Conservation (phyloP, 2,888 invertebrate species). For the Chymomyza amoena region DNA sequence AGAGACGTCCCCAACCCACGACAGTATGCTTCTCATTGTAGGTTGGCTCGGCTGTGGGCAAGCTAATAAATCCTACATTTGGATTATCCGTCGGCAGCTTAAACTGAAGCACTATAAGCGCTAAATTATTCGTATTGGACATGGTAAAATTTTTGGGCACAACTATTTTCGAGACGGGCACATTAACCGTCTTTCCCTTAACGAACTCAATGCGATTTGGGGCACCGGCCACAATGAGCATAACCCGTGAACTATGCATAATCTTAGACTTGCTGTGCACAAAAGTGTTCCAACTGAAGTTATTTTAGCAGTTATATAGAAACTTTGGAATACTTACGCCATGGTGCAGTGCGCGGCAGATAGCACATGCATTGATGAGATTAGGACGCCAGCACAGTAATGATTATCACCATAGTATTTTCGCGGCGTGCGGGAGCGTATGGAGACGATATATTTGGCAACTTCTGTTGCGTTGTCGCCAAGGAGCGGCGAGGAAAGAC, state of each 20-base stretch:
- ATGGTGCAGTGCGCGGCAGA: slow-evolving; percentile 53
- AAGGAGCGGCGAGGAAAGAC: slow-evolving; percentile 34
- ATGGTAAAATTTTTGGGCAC: slow-evolving; percentile 44
- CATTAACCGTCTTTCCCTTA: not conserved
- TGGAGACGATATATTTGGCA: slow-evolving; percentile 46
- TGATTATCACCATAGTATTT: slow-evolving; percentile 55
- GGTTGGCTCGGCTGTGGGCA: slow-evolving; percentile 22
- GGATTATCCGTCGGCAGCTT: slow-evolving; percentile 11
- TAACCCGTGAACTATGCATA: slow-evolving; percentile 23
- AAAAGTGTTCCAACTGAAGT: not conserved
- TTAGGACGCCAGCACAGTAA: slow-evolving; percentile 47
- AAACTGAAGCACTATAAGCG: slow-evolving; percentile 16
- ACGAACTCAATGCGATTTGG: slow-evolving; percentile 31
- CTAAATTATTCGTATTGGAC: slow-evolving; percentile 50
- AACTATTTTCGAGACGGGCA: slow-evolving; percentile 30
- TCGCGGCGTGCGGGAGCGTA: slow-evolving; percentile 46
- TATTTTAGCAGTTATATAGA: not conserved
- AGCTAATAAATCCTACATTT: slow-evolving; percentile 1
- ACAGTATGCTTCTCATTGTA: slow-evolving; percentile 19
- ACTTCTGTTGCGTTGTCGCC: not conserved
- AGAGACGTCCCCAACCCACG: slow-evolving; percentile 53
- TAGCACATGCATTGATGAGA: slow-evolving; percentile 35
- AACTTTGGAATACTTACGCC: slow-evolving; percentile 39
- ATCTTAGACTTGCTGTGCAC: slow-evolving; percentile 39
- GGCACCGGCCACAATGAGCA: slow-evolving; percentile 48